Evolutionary conservation across 2,888 invertebrate genomes (phyloP), one percentile per base, ranked within the genome.

Genomic region (Podotricha telesiphe): DNA sequence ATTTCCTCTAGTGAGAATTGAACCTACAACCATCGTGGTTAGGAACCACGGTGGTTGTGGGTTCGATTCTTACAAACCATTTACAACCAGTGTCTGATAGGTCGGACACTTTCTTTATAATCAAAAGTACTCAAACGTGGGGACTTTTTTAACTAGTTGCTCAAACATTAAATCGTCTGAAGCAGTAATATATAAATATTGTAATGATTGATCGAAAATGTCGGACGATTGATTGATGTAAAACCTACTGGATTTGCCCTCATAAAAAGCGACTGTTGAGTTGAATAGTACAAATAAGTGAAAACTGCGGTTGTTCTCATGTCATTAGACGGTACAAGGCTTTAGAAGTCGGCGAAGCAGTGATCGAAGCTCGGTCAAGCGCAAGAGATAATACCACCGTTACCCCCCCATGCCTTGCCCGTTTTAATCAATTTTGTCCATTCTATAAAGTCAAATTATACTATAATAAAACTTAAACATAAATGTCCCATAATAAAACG

Each of bases 311-410:
- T 70, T 72, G 71, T 74, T 85, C 84, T 83, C 86, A 82, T 87
- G 84, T 87, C 89, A 88, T 88, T 90, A 89, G 83, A 84, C 84
- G 83, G 83, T 88, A 89, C 88, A 89, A 89, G 88, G 87, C 87
- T 87, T 89, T 87, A 79, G 85, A 77, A 86, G 81, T 83, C 86
- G 85, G 79, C 83, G 87, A 86, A 82, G 81, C 87, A 82, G 85
- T 85, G 87, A 89, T 91, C 88, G 85, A 86, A 87, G 89, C 86
- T 86, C 90, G 88, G 89, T 89, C 91, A 89, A 89, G 87, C 86
- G 88, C 79, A 80, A 90, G 90, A 92, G 92, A 91, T 91, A 92
- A 88, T 73, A 73, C 55, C 69, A 65, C 55, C 63, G 67, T 42
- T 67, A 64, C 56, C 56, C 68, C 68, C 58, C 42, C 50, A 28